These are phyloP conservation scores for Choristoneura fumiferana DNA, from an alignment of 1,140 invertebrate species.

Conservation along the genomic window DNA sequence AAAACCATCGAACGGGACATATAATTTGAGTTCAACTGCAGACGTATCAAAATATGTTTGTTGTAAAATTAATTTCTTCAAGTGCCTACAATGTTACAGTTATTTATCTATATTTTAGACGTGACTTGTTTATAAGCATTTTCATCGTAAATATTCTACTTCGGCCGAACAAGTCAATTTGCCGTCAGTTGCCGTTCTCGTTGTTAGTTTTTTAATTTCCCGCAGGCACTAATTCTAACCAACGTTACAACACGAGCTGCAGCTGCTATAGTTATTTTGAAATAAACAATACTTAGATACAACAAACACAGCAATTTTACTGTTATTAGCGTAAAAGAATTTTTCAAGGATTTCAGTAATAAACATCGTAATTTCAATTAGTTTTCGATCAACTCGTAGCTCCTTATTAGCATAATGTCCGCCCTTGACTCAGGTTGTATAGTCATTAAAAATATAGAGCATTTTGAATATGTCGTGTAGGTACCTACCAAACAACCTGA, in stretches of 20 bases:
- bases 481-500: not conserved
- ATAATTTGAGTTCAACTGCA: not conserved
- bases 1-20: not conserved
- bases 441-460: not conserved
- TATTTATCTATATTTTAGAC: too few relatives aligned
- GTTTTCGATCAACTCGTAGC: too few relatives aligned
- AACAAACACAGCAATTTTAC: too few relatives aligned
- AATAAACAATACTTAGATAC: too few relatives aligned
- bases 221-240: slow-evolving; percentile 40
- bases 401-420: not conserved
- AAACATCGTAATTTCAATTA: too few relatives aligned
- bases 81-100: too few relatives aligned
- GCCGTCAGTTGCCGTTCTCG: slow-evolving; percentile 15
- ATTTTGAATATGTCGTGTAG: not conserved
- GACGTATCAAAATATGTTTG: too few relatives aligned
- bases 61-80: too few relatives aligned
- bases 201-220: slow-evolving; percentile 49
- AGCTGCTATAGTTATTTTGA: slow-evolving; percentile 26
- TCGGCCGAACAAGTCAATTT: slow-evolving; percentile 42
- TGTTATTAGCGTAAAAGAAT: too few relatives aligned
- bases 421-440: not conserved
- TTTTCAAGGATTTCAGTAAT: too few relatives aligned
- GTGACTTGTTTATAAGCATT: not conserved
- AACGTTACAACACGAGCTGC: slow-evolving; percentile 25
- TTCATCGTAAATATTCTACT: slow-evolving; percentile 32